These are phyloP conservation scores for Polyploca ridens DNA, from an alignment of 2,888 invertebrate species.

Conservation along the genomic window DNA sequence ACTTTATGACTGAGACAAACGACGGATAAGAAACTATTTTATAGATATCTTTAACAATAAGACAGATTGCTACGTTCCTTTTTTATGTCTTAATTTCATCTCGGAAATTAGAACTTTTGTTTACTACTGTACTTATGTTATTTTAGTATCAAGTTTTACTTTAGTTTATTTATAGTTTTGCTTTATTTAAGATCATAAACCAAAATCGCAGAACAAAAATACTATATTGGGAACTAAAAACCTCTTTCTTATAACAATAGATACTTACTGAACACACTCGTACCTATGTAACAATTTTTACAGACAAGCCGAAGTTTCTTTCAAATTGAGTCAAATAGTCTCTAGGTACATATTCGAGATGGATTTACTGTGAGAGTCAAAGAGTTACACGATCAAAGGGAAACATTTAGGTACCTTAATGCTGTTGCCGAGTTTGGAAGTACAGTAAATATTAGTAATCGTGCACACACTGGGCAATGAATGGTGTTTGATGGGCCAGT, in stretches of 20 bases:
- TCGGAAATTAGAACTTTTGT: conserved; percentile 34
- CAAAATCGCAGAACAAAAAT: background rate
- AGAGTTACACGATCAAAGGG: conserved; percentile 58
- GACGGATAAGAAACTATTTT: conserved; percentile 66
- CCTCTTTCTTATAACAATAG: background rate
- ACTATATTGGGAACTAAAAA: background rate
- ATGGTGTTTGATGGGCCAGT: background rate
- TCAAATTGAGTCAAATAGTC: conserved; percentile 38
- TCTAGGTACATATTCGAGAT: conserved; percentile 50
- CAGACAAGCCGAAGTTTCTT: conserved; percentile 22
- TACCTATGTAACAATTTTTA: background rate
- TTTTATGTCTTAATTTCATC: conserved; percentile 44
- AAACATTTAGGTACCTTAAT: conserved; percentile 36
- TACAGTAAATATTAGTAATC: conserved; percentile 56
- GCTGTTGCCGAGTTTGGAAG: conserved; percentile 42
- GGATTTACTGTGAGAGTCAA: conserved; percentile 58
- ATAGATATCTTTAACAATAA: conserved; percentile 59
- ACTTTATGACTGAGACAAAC: conserved; percentile 71
- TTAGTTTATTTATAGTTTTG: conserved; percentile 14
- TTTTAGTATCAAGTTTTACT: conserved; percentile 11
- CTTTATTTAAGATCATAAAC: background rate
- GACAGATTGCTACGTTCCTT: conserved; percentile 51
- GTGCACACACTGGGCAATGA: background rate
- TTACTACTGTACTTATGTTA: conserved; percentile 25
- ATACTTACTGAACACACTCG: background rate